Evolutionary conservation across 2,888 invertebrate genomes (phyloP).

Genomic region (Agrotis exclamationis): DNA sequence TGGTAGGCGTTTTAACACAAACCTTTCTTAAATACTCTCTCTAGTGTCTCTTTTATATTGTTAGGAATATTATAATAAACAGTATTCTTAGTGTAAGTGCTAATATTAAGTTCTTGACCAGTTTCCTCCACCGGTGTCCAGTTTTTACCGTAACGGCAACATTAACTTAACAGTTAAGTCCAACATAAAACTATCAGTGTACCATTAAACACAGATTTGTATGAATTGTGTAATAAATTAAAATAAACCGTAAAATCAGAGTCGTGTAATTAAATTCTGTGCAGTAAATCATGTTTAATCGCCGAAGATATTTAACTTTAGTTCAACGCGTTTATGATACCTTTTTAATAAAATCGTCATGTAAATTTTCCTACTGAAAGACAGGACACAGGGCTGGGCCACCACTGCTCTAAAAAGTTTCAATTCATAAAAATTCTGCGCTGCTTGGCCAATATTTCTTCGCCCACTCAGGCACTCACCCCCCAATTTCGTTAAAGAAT

Average conservation of each 20-base stretch:
- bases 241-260: conserved; percentile 10
- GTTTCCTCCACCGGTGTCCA: background rate
- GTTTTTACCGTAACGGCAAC: conserved; percentile 10
- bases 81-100: background rate
- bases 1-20: too few relatives aligned
- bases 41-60: too few relatives aligned
- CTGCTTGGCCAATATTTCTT: background rate
- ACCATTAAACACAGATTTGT: conserved; percentile 4
- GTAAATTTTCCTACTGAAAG: too few relatives aligned
- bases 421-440: background rate
- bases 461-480: too few relatives aligned
- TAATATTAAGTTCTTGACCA: background rate
- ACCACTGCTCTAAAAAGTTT: too few relatives aligned
- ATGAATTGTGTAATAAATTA: conserved; percentile 18
- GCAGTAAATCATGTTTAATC: conserved; percentile 22
- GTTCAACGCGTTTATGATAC: conserved; percentile 6
- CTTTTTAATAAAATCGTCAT: background rate
- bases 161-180: conserved; percentile 3
- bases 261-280: conserved; percentile 12
- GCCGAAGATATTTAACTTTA: conserved; percentile 4
- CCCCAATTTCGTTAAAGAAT: too few relatives aligned
- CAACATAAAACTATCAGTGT: background rate
- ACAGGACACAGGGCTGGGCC: too few relatives aligned
- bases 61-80: too few relatives aligned
- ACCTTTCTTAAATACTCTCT: too few relatives aligned